These are phyloP conservation scores for Parazoanthus atlanticus DNA, from an alignment of 92 coral and sea anemone species.

Conservation along the genomic window DNA sequence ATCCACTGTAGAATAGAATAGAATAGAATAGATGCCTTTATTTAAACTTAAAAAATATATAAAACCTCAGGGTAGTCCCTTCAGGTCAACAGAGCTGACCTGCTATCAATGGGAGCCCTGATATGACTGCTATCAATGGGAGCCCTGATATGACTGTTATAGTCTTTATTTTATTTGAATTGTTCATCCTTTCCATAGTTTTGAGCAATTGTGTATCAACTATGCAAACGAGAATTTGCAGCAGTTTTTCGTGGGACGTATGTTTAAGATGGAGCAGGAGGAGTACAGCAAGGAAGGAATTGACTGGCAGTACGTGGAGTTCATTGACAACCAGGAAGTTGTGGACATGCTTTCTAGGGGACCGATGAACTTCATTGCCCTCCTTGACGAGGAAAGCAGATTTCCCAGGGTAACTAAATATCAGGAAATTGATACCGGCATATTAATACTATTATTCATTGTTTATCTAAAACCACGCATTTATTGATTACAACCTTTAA, in stretches of 20 bases:
- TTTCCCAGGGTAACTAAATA: conserved; percentile 79
- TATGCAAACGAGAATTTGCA: conserved; percentile 98
- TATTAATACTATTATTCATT: no score
- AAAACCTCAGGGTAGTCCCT: no score
- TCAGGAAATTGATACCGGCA: background rate
- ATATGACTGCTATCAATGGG: no score
- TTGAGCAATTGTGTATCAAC: conserved; percentile 93
- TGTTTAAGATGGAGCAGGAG: conserved; percentile 96
- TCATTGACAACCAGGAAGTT: conserved; percentile 91
- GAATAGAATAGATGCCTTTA: no score
- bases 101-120: no score
- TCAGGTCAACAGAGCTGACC: no score
- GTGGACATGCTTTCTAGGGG: conserved; percentile 81
- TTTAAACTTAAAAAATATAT: no score
- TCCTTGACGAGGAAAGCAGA: conserved; percentile 98
- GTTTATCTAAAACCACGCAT: no score
- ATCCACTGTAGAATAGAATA: no score
- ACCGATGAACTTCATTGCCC: conserved; percentile 90
- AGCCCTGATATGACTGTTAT: no score
- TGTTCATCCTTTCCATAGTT: conserved; percentile 38
- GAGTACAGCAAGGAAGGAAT: conserved; percentile 94
- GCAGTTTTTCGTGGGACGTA: conserved; percentile 92
- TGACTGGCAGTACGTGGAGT: conserved; percentile 87
- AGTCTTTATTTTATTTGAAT: background rate
- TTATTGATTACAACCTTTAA: background rate